Evolutionary conservation across 2,113 vertebrate genomes (phyloP).

Genomic region (Mormyrus lacerda): DNA sequence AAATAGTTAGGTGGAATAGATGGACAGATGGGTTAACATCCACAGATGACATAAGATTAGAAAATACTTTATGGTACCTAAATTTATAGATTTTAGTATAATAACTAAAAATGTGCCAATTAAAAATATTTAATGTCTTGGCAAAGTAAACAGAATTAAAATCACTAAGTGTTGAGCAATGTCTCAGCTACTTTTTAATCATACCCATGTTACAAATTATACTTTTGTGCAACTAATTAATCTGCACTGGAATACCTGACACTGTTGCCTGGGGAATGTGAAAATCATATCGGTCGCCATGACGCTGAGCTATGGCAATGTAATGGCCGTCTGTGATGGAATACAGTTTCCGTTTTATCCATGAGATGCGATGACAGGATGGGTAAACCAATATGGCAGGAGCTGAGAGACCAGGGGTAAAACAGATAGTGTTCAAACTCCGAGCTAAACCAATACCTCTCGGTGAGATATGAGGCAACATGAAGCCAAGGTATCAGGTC

Average conservation of each 20-base stretch:
- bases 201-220: background rate
- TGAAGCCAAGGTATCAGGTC: slow-evolving; percentile 7
- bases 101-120: background rate
- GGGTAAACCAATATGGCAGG: background rate
- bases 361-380: slow-evolving; percentile 13
- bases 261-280: background rate
- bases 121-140: background rate
- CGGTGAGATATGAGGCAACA: background rate
- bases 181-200: background rate
- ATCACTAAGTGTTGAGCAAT: background rate
- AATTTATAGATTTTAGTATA: background rate
- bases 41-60: background rate
- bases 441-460: background rate
- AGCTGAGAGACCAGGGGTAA: background rate
- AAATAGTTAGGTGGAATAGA: background rate
- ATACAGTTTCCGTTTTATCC: background rate
- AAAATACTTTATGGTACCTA: background rate
- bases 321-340: background rate
- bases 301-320: background rate
- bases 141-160: background rate
- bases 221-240: background rate
- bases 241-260: background rate
- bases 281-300: background rate
- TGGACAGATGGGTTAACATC: background rate
- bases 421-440: slow-evolving; percentile 4